Conservation (phyloP, 2,888 invertebrate species). For the Trypoxylon attenuatum region DNA sequence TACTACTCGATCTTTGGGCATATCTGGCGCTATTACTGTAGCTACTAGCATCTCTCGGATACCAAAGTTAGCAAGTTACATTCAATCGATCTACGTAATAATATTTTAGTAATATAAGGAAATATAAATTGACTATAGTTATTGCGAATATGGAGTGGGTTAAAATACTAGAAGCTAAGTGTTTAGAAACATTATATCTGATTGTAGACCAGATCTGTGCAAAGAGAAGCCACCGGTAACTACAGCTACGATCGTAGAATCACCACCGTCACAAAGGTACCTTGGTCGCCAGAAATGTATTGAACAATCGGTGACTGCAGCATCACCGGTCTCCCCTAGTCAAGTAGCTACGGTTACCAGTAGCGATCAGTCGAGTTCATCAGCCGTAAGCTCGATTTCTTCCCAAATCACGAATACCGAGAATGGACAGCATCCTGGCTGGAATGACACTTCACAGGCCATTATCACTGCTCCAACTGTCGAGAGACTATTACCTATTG, state of each 20-base stretch:
- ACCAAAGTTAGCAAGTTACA: too few species aligned
- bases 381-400: conserved; percentile 65
- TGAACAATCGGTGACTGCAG: conserved; percentile 59
- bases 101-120: too few species aligned
- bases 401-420: conserved; percentile 68
- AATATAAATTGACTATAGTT: too few species aligned
- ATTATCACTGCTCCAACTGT: conserved; percentile 67
- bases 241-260: conserved; percentile 38
- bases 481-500: conserved; percentile 79
- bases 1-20: conserved; percentile 34
- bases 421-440: conserved; percentile 61
- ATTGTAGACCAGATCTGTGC: conserved; percentile 28
- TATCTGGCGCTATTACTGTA: conserved; percentile 52
- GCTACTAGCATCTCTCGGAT: conserved; percentile 49
- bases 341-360: conserved; percentile 62
- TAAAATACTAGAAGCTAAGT: background rate
- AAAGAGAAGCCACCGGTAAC: conserved; percentile 50
- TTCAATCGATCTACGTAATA: too few species aligned
- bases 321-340: conserved; percentile 65
- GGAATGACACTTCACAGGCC: conserved; percentile 49
- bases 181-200: background rate
- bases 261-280: conserved; percentile 63
- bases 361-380: conserved; percentile 69
- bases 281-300: conserved; percentile 66
- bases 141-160: background rate